phyloP scores from a whole-genome alignment of 2,888 invertebrate genomes.

The Nemotelus pantherinus region DNA sequence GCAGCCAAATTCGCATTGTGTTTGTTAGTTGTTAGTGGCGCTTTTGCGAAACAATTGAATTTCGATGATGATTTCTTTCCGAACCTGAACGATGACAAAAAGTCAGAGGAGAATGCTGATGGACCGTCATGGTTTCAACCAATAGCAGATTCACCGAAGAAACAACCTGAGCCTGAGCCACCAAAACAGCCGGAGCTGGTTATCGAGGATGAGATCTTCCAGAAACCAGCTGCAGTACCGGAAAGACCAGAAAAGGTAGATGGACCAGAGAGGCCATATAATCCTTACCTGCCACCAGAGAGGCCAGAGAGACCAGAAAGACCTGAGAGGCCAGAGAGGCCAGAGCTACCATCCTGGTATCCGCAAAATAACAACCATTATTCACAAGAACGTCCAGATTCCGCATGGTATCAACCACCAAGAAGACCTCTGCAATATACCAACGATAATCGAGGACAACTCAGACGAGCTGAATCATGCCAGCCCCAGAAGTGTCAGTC shows the following conservation, averaged over 20 bases:
- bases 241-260: slow-evolving; percentile 1
- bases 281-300: no score
- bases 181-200: not conserved
- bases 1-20: slow-evolving; percentile 24
- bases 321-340: no score
- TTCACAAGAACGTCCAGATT: not conserved
- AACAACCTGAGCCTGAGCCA: not conserved
- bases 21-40: slow-evolving; percentile 24
- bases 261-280: slow-evolving; percentile 9
- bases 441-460: not conserved
- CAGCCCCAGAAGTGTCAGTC: slow-evolving; percentile 54
- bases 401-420: slow-evolving; percentile 22
- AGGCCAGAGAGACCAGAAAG: no score
- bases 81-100: not conserved
- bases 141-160: not conserved
- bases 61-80: slow-evolving; percentile 40
- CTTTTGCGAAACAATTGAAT: slow-evolving; percentile 25
- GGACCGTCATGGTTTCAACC: slow-evolving; percentile 31
- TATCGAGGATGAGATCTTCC: slow-evolving; percentile 4
- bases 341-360: not conserved
- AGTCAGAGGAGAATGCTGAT: slow-evolving; percentile 1
- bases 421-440: not conserved
- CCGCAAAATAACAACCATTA: not conserved
- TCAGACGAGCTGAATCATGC: slow-evolving; percentile 54
- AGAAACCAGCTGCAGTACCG: not conserved